phyloP scores from a whole-genome alignment of 30 jellyfish, hydroid and myxozoan genomes.

The Cassiopea xamachana region DNA sequence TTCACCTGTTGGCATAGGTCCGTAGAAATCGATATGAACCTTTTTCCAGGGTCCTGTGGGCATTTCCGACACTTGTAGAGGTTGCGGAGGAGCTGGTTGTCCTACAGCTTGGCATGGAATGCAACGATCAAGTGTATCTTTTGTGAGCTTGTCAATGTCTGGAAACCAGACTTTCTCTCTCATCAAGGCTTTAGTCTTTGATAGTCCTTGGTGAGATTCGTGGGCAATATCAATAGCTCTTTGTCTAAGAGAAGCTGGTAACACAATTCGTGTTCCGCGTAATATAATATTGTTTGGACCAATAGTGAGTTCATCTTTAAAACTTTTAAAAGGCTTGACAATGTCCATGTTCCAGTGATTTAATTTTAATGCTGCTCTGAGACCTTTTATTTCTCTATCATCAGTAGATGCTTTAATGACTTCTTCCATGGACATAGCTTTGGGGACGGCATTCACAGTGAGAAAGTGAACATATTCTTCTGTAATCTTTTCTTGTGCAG shows the following conservation, averaged over 20 bases:
- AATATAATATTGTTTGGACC: constrained; percentile 16
- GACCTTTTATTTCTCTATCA: constrained; percentile 2
- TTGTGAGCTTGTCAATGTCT: constrained; percentile 21
- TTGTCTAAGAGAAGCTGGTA: constrained; percentile 6
- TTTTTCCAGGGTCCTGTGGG: constrained; percentile 51
- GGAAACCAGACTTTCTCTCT: constrained; percentile 69
- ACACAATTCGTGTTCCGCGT: constrained; percentile 19
- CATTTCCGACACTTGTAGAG: constrained; percentile 26
- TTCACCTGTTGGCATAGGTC: constrained; percentile 56
- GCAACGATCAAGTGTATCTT: constrained; percentile 44
- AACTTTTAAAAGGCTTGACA: constrained; percentile 10
- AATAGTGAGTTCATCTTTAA: constrained; percentile 6
- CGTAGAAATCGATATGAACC: constrained; percentile 48
- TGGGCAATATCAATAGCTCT: constrained; percentile 17
- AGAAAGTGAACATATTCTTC: constrained; percentile 2
- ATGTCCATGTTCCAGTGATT: constrained; percentile 20
- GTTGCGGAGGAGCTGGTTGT: constrained; percentile 12
- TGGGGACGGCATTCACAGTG: constrained; percentile 1
- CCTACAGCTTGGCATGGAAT: constrained; percentile 66
- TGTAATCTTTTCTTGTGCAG: not conserved
- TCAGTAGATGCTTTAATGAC: not conserved
- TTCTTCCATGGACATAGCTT: constrained; percentile 15
- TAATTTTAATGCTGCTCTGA: constrained; percentile 17
- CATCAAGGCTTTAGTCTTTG: constrained; percentile 29
- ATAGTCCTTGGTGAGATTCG: constrained; percentile 52